Evolutionary conservation across 1,140 invertebrate genomes (phyloP).

Genomic region (Habropoda laboriosa): DNA sequence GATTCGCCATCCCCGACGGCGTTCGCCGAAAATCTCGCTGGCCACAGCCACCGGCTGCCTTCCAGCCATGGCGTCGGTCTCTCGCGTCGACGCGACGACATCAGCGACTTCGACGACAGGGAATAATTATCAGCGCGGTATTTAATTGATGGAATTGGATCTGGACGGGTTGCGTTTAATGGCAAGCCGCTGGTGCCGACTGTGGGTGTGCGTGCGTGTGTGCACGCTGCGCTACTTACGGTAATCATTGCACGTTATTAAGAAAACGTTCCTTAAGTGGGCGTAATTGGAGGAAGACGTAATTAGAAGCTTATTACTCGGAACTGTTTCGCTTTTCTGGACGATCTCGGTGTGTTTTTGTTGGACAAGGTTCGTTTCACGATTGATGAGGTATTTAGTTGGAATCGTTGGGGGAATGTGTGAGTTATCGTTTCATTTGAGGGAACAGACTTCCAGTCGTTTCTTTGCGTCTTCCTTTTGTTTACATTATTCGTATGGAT

Average conservation of each 20-base stretch:
- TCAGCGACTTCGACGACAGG: constrained; percentile 38
- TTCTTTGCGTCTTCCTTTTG: no score
- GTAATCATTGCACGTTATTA: constrained; percentile 71
- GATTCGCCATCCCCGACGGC: neutral
- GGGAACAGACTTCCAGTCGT: no score
- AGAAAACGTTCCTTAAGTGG: constrained; percentile 66
- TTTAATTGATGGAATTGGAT: constrained; percentile 74
- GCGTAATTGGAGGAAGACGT: constrained; percentile 72
- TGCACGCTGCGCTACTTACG: constrained; percentile 37
- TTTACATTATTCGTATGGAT: no score
- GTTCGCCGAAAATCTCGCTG: constrained; percentile 19
- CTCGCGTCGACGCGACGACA: constrained; percentile 11
- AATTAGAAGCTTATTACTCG: constrained; percentile 71
- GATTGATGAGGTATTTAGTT: no score
- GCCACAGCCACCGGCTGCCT: no score
- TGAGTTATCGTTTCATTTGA: no score
- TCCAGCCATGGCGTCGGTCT: neutral
- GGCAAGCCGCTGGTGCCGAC: constrained; percentile 13
- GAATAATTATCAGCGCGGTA: constrained; percentile 67
- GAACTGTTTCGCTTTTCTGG: constrained; percentile 27
- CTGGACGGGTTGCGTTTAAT: constrained; percentile 53
- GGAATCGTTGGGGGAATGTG: no score
- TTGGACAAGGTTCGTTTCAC: no score
- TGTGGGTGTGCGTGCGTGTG: neutral
- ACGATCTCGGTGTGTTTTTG: neutral